phyloP scores from a whole-genome alignment of 1,140 invertebrate species.

The Achroia grisella region DNA sequence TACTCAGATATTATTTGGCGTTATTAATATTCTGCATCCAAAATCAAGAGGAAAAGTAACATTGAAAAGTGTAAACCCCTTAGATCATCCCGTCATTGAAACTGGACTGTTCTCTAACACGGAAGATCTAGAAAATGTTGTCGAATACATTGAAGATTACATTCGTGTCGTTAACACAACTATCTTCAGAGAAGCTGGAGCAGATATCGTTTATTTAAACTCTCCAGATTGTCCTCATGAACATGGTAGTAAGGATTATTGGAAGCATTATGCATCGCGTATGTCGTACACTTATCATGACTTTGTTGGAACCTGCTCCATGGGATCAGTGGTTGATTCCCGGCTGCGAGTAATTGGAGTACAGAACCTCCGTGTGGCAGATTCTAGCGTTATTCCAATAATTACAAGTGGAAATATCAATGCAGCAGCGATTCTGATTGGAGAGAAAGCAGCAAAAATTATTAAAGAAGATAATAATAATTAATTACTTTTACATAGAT shows the following conservation, averaged over 20 bases:
- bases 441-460: constrained; percentile 87
- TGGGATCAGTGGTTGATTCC: constrained; percentile 81
- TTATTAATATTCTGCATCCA: constrained; percentile 19
- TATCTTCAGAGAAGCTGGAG: constrained; percentile 14
- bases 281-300: constrained; percentile 11
- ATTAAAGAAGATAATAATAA: constrained; percentile 77
- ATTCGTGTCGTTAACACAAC: constrained; percentile 12
- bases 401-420: constrained; percentile 87
- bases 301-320: constrained; percentile 16
- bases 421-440: constrained; percentile 89
- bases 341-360: constrained; percentile 81
- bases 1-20: no score
- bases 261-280: constrained; percentile 11
- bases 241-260: constrained; percentile 10
- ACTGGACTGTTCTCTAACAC: constrained; percentile 9
- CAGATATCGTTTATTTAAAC: constrained; percentile 11
- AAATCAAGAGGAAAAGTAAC: constrained; percentile 23
- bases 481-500: no score
- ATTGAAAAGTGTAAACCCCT: constrained; percentile 16
- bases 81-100: constrained; percentile 19
- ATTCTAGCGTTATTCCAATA: constrained; percentile 83
- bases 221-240: constrained; percentile 6
- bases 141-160: constrained; percentile 13
- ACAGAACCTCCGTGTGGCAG: constrained; percentile 80
- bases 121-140: constrained; percentile 18